Percentiles rank a stretch among this genome's conserved stretches.
Conservation (phyloP, 2,113 vertebrate genomes). For the Myotis yumanensis region DNA sequence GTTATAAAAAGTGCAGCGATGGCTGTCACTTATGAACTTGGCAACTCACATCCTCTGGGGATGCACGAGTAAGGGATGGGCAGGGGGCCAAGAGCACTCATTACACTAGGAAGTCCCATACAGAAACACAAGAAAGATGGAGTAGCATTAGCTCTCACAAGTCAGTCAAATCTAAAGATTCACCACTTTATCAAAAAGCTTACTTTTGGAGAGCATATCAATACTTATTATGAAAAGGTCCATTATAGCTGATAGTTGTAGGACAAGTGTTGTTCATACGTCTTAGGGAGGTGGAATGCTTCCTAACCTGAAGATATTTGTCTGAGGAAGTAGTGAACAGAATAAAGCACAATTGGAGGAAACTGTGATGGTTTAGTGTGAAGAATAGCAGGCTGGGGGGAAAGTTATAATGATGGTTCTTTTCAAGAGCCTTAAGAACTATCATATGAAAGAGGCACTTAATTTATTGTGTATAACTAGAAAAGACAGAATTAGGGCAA, state of each 20-base stretch:
- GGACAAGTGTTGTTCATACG: background rate
- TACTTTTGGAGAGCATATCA: background rate
- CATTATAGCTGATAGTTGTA: background rate
- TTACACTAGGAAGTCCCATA: background rate
- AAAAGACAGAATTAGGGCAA: slow-evolving; percentile 42
- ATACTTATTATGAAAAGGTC: background rate
- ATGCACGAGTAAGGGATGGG: background rate
- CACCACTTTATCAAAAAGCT: background rate
- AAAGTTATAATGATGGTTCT: background rate
- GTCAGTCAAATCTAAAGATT: background rate
- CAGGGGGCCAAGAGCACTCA: background rate
- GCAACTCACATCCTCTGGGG: background rate
- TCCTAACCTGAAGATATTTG: background rate
- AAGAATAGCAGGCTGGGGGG: background rate
- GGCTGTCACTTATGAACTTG: background rate
- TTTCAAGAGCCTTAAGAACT: background rate
- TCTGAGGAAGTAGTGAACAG: background rate
- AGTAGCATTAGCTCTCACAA: background rate
- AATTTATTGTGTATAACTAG: slow-evolving; percentile 36
- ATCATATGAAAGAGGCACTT: slow-evolving; percentile 14
- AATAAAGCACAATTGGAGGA: background rate
- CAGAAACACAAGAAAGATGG: background rate
- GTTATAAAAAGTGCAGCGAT: background rate
- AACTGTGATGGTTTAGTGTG: background rate
- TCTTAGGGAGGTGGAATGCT: background rate